Conservation (phyloP, 2,797 vertebrate species). For the Artibeus jamaicensis region DNA sequence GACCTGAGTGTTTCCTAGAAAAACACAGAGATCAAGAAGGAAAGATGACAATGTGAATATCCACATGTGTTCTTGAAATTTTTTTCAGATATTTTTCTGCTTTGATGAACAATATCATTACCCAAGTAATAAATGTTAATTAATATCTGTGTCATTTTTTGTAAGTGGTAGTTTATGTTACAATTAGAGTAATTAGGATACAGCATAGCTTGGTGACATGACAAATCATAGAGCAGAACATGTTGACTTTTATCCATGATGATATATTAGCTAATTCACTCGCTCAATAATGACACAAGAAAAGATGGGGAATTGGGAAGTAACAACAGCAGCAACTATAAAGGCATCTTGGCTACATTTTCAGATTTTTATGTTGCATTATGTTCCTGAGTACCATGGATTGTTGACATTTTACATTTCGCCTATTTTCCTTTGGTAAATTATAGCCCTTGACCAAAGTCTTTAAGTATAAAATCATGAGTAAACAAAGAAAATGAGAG, state of each 20-base stretch:
- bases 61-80: conserved; percentile 56
- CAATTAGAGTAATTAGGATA: conserved; percentile 86
- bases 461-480: conserved; percentile 24
- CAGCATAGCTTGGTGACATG: conserved; percentile 76
- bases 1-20: conserved; percentile 39
- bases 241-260: conserved; percentile 81
- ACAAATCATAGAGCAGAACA: conserved; percentile 82
- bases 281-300: conserved; percentile 49
- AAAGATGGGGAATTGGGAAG: conserved; percentile 7
- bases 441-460: conserved; percentile 41
- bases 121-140: conserved; percentile 82
- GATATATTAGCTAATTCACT: conserved; percentile 84
- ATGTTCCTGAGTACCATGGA: conserved; percentile 57
- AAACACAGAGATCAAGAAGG: conserved; percentile 30
- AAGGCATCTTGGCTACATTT: conserved; percentile 69
- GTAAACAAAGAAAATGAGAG: conserved; percentile 38
- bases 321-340: conserved; percentile 52
- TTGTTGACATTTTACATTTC: conserved; percentile 58
- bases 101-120: conserved; percentile 78
- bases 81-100: conserved; percentile 70
- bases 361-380: conserved; percentile 61
- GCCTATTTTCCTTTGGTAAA: conserved; percentile 65
- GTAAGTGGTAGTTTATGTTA: conserved; percentile 82
- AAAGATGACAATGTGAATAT: neutral
- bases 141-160: conserved; percentile 81